Evolutionary conservation across 2,113 vertebrate species (phyloP).

Genomic region (Paratilapia polleni): DNA sequence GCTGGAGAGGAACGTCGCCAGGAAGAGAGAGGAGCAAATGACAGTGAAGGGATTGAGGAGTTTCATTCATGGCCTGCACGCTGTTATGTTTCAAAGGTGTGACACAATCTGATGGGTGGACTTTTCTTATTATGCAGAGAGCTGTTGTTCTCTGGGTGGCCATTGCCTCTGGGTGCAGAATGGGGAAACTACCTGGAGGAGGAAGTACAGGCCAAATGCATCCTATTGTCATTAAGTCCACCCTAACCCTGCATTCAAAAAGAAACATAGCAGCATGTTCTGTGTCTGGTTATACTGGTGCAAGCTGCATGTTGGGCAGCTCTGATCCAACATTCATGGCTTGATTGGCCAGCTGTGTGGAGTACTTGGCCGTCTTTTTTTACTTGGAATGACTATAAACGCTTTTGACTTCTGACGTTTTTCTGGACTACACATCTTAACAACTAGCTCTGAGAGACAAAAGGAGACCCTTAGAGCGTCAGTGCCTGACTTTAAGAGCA

Average conservation of each 20-base stretch:
- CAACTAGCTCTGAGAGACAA: background rate
- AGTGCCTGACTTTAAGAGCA: too few relatives aligned
- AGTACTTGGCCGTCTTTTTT: background rate
- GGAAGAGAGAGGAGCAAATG: conserved; percentile 78
- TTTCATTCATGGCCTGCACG: conserved; percentile 84
- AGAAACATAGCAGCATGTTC: background rate
- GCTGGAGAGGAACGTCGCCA: conserved; percentile 24
- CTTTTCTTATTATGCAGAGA: background rate
- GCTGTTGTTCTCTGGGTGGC: conserved; percentile 20
- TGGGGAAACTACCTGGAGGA: conserved; percentile 3
- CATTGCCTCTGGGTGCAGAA: background rate
- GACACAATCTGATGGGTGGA: conserved; percentile 27
- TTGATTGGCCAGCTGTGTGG: background rate
- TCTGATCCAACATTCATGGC: background rate
- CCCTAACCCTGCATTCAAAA: background rate
- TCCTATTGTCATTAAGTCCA: background rate
- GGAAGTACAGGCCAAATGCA: background rate
- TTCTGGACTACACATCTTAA: background rate
- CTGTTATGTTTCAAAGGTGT: conserved; percentile 48
- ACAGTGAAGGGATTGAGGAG: conserved; percentile 88
- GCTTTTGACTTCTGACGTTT: background rate
- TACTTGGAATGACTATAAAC: background rate
- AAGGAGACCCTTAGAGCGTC: background rate
- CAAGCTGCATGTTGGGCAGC: too few relatives aligned
- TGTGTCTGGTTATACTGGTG: background rate